Evolutionary conservation across 2,888 invertebrate genomes (phyloP), one percentile per base, ranked within the genome.

Genomic region (Xestia ashworthii): DNA sequence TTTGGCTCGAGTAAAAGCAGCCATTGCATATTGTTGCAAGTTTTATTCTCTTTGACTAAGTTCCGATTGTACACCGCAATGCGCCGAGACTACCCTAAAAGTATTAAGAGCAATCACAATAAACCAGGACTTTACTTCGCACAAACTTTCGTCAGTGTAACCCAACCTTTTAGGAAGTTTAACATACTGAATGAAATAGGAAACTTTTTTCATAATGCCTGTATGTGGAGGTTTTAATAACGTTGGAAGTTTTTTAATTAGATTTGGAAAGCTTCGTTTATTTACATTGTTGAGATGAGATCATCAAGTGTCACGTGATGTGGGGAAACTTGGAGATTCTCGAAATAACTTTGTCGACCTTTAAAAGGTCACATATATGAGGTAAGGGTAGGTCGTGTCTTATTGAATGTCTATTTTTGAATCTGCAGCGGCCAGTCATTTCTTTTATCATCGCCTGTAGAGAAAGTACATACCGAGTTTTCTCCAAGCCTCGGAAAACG

Each of bases 1-100:
- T 88, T 88, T 74, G 66, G 86, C 60, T 70, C 80, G 72, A 79
- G 72, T 75, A 83, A 90, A 89, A 89, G 89, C 89, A 89, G 72
- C 89, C 84, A 90, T 89, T 92, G 93, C 92, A 92, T 92, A 92
- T 92, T 93, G 93, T 93, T 92, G 89, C 89, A 88, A 93, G 92
- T 93, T 94, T 93, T 92, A 93, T 93, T 92, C 91, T 90, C 84
- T 84, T 83, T 82, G 91, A 90, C 90, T 89, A 94, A 94, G 94
- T 94, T 94, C 90, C 93, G 93, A 93, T 94, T 94, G 93, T 92
- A 88, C 90, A 91, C 93, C 92, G 94, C 95, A 94, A 89, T 94
- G 94, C 94, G 93, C 91, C 87, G 87, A 77, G 87, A 88, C 89
- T 90, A 92, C 81, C 83, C 87, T 78, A 90, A 92, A 93, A 93